Evolutionary conservation across 2,888 invertebrate genomes (phyloP).

Genomic region (Caenorhabditis sp.): DNA sequence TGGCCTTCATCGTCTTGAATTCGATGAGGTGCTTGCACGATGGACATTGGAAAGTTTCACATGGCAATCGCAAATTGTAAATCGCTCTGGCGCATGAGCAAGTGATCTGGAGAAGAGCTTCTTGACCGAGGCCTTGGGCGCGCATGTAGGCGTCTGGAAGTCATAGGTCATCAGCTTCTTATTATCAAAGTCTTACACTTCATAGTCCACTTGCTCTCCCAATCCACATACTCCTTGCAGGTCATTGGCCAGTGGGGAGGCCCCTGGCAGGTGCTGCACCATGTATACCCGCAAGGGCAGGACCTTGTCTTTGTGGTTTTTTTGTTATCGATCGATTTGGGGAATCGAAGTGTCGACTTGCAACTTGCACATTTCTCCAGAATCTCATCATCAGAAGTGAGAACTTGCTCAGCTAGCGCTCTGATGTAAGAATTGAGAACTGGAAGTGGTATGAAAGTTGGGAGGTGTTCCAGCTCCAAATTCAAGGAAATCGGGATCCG

Average conservation of each 20-base stretch:
- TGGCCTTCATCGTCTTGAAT: slow-evolving; percentile 26
- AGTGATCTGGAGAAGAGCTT: slow-evolving; percentile 35
- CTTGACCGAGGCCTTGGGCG: slow-evolving; percentile 34
- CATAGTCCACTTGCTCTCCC: slow-evolving; percentile 34
- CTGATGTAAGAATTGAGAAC: slow-evolving; percentile 39
- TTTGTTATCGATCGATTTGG: too few species aligned
- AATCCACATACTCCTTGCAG: slow-evolving; percentile 33
- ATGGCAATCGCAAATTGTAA: slow-evolving; percentile 21
- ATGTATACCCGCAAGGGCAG: slow-evolving; percentile 41
- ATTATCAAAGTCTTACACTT: background rate
- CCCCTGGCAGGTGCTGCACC: slow-evolving; percentile 29
- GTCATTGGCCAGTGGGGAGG: slow-evolving; percentile 47
- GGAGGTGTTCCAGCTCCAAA: slow-evolving; percentile 39
- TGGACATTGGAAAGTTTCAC: slow-evolving; percentile 24
- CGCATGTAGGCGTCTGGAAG: background rate
- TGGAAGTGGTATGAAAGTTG: slow-evolving; percentile 33
- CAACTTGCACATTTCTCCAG: slow-evolving; percentile 35
- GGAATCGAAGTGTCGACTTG: slow-evolving; percentile 25
- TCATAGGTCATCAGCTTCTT: too few species aligned
- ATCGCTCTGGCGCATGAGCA: slow-evolving; percentile 38
- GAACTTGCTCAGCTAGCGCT: too few species aligned
- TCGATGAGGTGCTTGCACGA: slow-evolving; percentile 31
- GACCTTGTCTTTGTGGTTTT: slow-evolving; percentile 16
- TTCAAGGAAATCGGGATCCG: slow-evolving; percentile 37
- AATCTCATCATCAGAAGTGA: too few species aligned